Evolutionary conservation across 1,140 invertebrate species (phyloP).

Genomic region (Lysiphlebus fabarum): DNA sequence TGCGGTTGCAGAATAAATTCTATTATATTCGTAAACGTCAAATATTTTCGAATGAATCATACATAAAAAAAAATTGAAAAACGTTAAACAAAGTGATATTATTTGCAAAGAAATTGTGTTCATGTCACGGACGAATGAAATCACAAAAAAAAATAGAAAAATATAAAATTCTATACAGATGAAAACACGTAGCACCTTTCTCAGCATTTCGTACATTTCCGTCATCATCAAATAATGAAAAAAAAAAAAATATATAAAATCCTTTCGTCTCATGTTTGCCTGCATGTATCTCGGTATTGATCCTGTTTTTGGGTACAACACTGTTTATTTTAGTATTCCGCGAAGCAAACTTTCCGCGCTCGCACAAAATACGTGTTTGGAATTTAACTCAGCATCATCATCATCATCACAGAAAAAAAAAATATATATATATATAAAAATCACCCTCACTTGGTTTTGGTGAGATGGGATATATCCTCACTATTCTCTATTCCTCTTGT

Average conservation of each 20-base stretch:
- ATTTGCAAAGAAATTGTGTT: too few relatives aligned
- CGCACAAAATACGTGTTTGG: conserved; percentile 46
- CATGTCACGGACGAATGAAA: too few relatives aligned
- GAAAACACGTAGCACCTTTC: conserved; percentile 2
- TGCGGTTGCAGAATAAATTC: too few relatives aligned
- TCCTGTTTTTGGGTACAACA: conserved; percentile 8
- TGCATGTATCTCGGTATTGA: conserved; percentile 12
- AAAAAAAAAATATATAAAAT: not conserved
- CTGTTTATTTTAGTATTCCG: conserved; percentile 52
- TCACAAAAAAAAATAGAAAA: too few relatives aligned
- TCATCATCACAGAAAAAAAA: conserved; percentile 4
- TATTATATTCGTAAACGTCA: too few relatives aligned
- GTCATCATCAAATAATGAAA: not conserved
- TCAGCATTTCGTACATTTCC: not conserved
- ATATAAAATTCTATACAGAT: not conserved
- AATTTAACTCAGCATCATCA: conserved; percentile 32
- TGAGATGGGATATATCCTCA: not conserved
- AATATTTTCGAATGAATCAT: too few relatives aligned
- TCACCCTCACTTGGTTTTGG: not conserved
- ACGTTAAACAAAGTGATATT: too few relatives aligned
- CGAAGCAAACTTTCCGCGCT: conserved; percentile 41
- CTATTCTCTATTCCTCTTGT: conserved; percentile 16
- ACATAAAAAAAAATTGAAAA: too few relatives aligned
- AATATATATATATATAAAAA: too few relatives aligned
- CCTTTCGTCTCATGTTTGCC: not conserved